Base-by-base conservation (phyloP, 2,113 vertebrate genomes). In the Oreochromis spilurus region DNA sequence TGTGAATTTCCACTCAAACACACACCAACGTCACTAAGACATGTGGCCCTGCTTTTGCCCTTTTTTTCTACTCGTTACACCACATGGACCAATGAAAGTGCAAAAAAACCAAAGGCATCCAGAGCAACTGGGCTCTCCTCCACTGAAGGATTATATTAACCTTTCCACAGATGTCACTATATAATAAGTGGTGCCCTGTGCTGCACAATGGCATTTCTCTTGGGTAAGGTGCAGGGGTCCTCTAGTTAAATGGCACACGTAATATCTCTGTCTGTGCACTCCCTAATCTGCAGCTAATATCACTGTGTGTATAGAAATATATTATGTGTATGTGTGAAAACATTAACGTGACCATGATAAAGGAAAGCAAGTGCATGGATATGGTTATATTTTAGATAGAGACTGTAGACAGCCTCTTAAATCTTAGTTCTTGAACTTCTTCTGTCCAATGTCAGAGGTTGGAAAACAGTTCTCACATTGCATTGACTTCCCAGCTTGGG, bases 211-310 rank as follows among this genome's bases (percentile, higher is more conserved):
- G 91, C 94, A 95, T 96, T 96, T 96, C 92, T 95, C 94, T 94
- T 92, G 87, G 86, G 84, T 90, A 92, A 90, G 91, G 94, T 92
- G 87, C 89, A 86, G 86, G 86, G 93, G 88, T 93, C 91, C 52
- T 79, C 82, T 82, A 83, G 91, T 90, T 96, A 96, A 96, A 96
- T 96, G 95, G 94, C 95, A 96, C 75, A 89, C 87, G 91, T 95
- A 96, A 96, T 96, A 94, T 90, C 82, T 81, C 85, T 72, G 54
- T 86, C 86, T 77, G 87, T 62, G 85, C 67, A 53, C 79, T 80
- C 89, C 40, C 67, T 45, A 72, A 72, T 94, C 89, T 89, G 84
- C 70, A 79, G 52, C 83, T 92, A 93, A 94, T 91, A 84, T 91
- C 86, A 83, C 79, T 14, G n/a, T 72, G 12, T 72, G 7, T 45